Evolutionary conservation across 2,113 vertebrate genomes (phyloP).

Genomic region (Progne subis): DNA sequence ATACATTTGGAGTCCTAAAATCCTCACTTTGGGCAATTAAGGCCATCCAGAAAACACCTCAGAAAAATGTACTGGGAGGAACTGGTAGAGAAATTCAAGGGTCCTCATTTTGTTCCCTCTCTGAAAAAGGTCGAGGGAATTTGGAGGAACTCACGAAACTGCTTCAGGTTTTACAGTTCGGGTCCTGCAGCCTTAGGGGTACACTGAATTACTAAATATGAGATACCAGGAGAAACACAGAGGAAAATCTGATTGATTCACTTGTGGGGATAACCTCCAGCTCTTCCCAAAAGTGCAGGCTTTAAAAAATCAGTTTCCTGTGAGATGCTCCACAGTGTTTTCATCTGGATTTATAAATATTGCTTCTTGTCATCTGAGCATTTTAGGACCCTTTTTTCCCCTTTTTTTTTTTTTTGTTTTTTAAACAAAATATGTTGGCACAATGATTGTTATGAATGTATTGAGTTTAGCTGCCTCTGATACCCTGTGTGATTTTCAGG

Average conservation of each 20-base stretch:
- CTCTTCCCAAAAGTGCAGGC: not conserved
- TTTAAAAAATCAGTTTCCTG: not conserved
- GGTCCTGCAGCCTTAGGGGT: not conserved
- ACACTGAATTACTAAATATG: rapidly evolving
- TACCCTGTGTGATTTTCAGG: not conserved
- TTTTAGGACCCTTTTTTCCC: not conserved
- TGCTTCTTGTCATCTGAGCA: not conserved
- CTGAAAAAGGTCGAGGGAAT: not conserved
- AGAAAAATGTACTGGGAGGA: not conserved
- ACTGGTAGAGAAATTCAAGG: not conserved
- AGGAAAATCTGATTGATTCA: not conserved
- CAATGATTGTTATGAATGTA: not conserved
- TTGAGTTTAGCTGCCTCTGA: not conserved
- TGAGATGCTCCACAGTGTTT: not conserved
- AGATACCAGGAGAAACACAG: not conserved
- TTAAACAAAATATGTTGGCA: not conserved
- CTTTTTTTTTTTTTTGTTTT: too few relatives aligned
- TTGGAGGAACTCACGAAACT: not conserved
- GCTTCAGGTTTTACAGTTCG: not conserved
- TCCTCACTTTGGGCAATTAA: not conserved
- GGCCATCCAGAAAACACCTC: not conserved
- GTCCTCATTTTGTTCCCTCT: rapidly evolving
- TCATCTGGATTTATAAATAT: not conserved
- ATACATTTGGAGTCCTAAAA: not conserved
- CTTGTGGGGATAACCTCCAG: not conserved